Evolutionary conservation across 2,888 invertebrate species (phyloP).

Genomic region (Clunio marinus): DNA sequence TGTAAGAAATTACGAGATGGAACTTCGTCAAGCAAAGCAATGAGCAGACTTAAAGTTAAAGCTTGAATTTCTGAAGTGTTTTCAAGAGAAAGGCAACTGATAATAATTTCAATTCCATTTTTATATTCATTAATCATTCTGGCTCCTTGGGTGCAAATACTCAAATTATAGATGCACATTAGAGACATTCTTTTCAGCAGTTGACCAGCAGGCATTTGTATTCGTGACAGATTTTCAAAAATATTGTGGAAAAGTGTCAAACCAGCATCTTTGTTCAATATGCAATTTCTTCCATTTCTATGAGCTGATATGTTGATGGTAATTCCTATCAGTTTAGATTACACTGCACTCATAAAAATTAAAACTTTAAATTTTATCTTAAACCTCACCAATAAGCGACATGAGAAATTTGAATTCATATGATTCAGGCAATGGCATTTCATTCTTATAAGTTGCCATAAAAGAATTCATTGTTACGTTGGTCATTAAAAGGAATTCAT

Average conservation of each 20-base stretch:
- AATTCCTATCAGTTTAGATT: no score
- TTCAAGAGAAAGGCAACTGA: neutral
- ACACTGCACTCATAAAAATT: no score
- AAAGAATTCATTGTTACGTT: neutral
- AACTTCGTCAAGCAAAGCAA: neutral
- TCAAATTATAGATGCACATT: neutral
- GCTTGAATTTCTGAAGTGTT: neutral
- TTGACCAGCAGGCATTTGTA: neutral
- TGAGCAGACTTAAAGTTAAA: neutral
- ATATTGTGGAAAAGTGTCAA: neutral
- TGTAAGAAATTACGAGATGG: neutral
- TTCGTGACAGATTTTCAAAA: neutral
- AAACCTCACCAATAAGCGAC: no score
- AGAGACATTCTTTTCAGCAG: neutral
- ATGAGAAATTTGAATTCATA: neutral
- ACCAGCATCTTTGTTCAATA: neutral
- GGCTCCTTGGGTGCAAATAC: neutral
- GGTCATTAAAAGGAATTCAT: neutral
- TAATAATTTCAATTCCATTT: neutral
- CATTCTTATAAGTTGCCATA: neutral
- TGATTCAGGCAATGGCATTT: neutral
- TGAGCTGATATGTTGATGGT: constrained; percentile 9
- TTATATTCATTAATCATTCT: neutral
- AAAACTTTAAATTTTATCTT: no score
- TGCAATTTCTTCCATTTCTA: neutral